These are phyloP conservation scores for Melanaphis sacchari DNA, from an alignment of 1,140 invertebrate genomes.

Conservation along the genomic window DNA sequence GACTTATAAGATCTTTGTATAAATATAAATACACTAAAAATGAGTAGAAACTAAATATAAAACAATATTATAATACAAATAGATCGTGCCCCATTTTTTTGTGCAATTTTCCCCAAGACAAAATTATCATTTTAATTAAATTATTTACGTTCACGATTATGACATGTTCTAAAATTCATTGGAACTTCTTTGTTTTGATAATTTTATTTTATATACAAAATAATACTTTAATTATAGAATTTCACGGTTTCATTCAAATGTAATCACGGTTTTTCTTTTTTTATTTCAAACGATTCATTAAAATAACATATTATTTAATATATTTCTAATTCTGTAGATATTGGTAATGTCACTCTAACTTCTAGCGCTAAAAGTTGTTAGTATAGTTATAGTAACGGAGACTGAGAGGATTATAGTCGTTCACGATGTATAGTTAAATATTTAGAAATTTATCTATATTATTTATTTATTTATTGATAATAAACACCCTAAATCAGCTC, in stretches of 20 bases:
- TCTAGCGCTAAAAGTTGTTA: background rate
- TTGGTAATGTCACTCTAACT: background rate
- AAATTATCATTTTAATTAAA: background rate
- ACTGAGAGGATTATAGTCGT: no score
- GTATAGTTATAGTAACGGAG: no score
- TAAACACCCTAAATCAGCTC: no score
- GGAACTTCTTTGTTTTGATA: background rate
- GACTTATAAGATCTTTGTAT: background rate
- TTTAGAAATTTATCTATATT: no score
- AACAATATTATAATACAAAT: background rate
- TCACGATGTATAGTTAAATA: no score
- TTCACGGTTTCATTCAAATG: background rate
- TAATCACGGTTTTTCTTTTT: background rate
- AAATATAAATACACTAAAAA: background rate
- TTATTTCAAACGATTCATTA: background rate
- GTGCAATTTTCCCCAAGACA: background rate
- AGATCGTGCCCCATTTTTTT: background rate
- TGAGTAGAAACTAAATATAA: background rate
- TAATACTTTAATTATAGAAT: background rate
- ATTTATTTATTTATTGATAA: no score
- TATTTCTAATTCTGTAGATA: background rate
- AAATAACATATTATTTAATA: background rate
- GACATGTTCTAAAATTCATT: background rate
- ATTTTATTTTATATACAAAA: no score
- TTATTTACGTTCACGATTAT: background rate